Evolutionary conservation across 1,140 invertebrate species (phyloP), one percentile per base, ranked within the genome.

Genomic region (Diorhabda elongata): DNA sequence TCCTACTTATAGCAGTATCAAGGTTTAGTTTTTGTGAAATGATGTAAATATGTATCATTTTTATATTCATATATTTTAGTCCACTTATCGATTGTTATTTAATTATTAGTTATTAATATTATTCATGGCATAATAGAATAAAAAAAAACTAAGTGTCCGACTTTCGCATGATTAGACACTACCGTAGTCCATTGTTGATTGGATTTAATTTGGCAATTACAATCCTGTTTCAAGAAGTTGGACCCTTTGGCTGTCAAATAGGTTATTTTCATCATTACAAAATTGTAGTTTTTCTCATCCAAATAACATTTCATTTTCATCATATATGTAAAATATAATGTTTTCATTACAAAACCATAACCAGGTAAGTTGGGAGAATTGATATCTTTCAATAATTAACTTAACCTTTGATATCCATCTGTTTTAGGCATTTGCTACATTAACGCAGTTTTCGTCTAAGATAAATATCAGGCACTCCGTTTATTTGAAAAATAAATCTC

Each of bases 311-410:
- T 58, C 43, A 68, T 68, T 44, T 58, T 59, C 64, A 60, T 66
- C 58, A 58, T 66, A 43, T 61, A 73, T 73, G 71, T 73, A 68
- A 73, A 65, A 58, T 47, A 70, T 64, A 56, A 81, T 81, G 80
- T 81, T 81, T 70, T 77, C 80, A 61, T 68, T 80, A 59, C 80
- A 81, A 73, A 81, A 81, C 71, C 80, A 81, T 73, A 81, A 81
- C 74, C 80, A 81, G 75, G 80, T 81, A 76, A 71, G 69, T 26
- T 26, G 26, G 26, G 26, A 26, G 26, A 26, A 26, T 26, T 26
- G 26, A 26, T 26, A 26, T 26, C 26, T 26, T 26, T 26, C 1
- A 26, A 26, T 26, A 26, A 26, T 26, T 26, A 26, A 26, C 26
- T 26, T 26, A 26, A 26, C 26, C 26, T 26, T 26, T 26, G 26